Evolutionary conservation across 2,113 vertebrate species (phyloP), one percentile per base, ranked within the genome.

Genomic region (Butorides virescens): DNA sequence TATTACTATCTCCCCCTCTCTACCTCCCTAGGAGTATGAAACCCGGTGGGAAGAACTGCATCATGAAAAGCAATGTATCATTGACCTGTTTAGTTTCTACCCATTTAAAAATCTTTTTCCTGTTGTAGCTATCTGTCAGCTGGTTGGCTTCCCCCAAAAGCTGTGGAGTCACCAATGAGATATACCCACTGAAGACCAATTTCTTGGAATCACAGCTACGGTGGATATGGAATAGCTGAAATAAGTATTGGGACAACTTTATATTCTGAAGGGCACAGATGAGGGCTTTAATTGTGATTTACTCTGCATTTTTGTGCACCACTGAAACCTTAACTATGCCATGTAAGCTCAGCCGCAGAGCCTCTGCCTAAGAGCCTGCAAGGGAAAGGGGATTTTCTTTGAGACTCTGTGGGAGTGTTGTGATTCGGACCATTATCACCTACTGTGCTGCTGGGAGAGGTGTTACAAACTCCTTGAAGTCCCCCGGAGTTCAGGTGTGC

Each of bases 1-100:
- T 20, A 18, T 0, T 3, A 27, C 2, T 13, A 29, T 9, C 14
- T 62, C 27, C n/a, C 25, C 10, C 7, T 63, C 39, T 21, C 3
- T 39, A 29, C 34, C 27, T 53, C 37, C 53, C 34, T 68, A 14
- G 49, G 22, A 56, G 29, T 50, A 50, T 10, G 39, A 49, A 81
- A 58, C 23, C 22, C 32, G 5, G 1, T 49, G 27, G 55, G 46
- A 88, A 37, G 16, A 90, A 26, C 26, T 44, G 39, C 1, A 0
- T n/a, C 3, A 25, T 25, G 53, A 63, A 83, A 89, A 88, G 67
- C 25, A 86, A 27, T 16, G 27, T 12, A 5, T 16, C 53, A 18
- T 14, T 44, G 42, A 49, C 27, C 23, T 44, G 9, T 26, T 87
- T 9, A 32, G 15, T 44, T 68, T 81, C 36, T 11, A 65, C 7